phyloP scores from a whole-genome alignment of 2,888 invertebrate species.

The Microplitis manilae region DNA sequence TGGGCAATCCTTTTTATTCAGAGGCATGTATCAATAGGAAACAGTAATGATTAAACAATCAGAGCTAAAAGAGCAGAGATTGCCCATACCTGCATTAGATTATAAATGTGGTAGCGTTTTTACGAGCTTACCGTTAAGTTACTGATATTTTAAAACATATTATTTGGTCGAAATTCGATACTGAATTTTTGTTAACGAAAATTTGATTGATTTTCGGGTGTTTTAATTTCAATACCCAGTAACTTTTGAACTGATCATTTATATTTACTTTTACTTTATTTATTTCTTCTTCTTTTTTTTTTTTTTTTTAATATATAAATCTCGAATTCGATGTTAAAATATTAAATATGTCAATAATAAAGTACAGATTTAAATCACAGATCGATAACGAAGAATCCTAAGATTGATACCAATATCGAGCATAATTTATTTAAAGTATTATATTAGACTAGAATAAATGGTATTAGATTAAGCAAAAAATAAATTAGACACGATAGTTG shows the following conservation, averaged over 20 bases:
- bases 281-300: slow-evolving; percentile 1
- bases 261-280: neutral
- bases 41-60: neutral
- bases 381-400: slow-evolving; percentile 32
- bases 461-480: neutral
- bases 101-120: slow-evolving; percentile 42
- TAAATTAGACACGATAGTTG: neutral
- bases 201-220: neutral
- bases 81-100: neutral
- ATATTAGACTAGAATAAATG: neutral
- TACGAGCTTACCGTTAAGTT: slow-evolving; percentile 71
- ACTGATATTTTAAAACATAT: slow-evolving; percentile 72
- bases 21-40: neutral
- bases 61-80: neutral
- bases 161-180: slow-evolving; percentile 54
- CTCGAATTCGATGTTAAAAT: slow-evolving; percentile 32
- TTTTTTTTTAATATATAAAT: slow-evolving; percentile 5
- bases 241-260: slow-evolving; percentile 21
- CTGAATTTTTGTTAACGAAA: slow-evolving; percentile 30
- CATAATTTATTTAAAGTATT: neutral
- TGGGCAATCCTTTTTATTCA: slow-evolving; percentile 59
- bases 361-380: slow-evolving; percentile 40
- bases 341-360: slow-evolving; percentile 30
- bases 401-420: slow-evolving; percentile 17
- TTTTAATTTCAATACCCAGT: neutral